phyloP scores from a whole-genome alignment of 2,113 vertebrate species.

The Ifrita kowaldi region DNA sequence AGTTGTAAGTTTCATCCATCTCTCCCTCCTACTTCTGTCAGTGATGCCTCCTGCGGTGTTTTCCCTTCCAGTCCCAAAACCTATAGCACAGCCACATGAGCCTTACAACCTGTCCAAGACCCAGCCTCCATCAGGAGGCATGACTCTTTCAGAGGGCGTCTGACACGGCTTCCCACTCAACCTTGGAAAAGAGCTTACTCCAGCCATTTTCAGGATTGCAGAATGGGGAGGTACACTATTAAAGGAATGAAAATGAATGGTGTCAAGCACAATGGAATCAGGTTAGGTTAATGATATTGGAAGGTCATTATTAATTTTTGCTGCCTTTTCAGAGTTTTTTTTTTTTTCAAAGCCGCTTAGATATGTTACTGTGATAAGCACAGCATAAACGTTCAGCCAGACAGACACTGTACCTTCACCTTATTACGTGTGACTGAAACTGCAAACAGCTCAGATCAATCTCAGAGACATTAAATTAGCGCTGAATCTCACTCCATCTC shows the following conservation, averaged over 20 bases:
- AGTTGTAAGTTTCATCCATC: background rate
- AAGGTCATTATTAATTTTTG: conserved; percentile 51
- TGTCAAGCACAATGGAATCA: conserved; percentile 4
- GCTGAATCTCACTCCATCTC: conserved; percentile 17
- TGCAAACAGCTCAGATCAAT: conserved; percentile 47
- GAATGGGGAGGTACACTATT: background rate
- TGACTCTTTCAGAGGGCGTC: background rate
- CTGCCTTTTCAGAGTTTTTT: background rate
- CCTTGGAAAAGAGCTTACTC: background rate
- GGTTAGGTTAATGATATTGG: conserved; percentile 14
- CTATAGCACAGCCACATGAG: accelerated
- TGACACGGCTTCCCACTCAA: background rate
- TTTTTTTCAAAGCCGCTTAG: background rate
- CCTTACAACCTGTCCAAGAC: background rate
- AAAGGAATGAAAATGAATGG: conserved; percentile 16
- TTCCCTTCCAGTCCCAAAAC: background rate
- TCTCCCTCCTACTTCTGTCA: background rate
- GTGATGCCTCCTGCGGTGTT: background rate
- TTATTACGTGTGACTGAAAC: conserved; percentile 29
- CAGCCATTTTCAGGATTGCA: background rate
- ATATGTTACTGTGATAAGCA: background rate
- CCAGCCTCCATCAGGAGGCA: background rate
- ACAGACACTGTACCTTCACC: conserved; percentile 23
- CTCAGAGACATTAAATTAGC: conserved; percentile 57
- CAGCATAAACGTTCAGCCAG: conserved; percentile 13